Conservation (phyloP, 2,113 vertebrate genomes). For the Pelodiscus sinensis region DNA sequence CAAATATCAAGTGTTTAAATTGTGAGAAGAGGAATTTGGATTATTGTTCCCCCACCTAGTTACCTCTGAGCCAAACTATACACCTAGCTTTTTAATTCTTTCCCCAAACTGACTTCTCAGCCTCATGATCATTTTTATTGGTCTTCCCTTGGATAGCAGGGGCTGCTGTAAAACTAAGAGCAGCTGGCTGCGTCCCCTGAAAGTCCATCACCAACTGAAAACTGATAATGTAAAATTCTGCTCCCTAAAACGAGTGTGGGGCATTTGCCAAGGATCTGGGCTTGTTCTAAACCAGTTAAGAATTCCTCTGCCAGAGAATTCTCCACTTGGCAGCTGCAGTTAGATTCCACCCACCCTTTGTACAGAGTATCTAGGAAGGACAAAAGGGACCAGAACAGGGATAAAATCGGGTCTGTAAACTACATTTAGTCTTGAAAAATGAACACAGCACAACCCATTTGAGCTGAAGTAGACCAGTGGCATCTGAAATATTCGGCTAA, state of each 20-base stretch:
- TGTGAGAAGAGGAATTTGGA: not conserved
- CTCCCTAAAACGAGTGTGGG: not conserved
- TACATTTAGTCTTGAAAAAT: not conserved
- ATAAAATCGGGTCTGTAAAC: not conserved
- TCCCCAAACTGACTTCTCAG: constrained; percentile 2
- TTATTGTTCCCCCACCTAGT: not conserved
- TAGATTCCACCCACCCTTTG: not conserved
- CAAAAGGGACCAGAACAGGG: not conserved
- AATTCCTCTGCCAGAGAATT: not conserved
- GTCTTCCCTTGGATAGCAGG: constrained; percentile 16
- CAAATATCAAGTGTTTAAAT: not conserved
- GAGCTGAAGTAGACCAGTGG: not conserved
- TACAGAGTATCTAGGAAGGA: not conserved
- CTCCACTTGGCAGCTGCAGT: not conserved
- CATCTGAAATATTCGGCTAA: not conserved
- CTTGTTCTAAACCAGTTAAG: not conserved
- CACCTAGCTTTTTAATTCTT: constrained; percentile 1
- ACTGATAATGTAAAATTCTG: constrained; percentile 23
- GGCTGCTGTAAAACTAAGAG: not conserved
- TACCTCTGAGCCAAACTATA: not conserved
- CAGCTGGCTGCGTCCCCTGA: not conserved
- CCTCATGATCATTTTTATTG: not conserved
- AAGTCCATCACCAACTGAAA: constrained; percentile 30
- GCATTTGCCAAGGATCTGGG: not conserved
- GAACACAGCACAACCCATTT: not conserved